phyloP scores from a whole-genome alignment of 2,888 invertebrate genomes.

The Yponomeuta cagnagella region DNA sequence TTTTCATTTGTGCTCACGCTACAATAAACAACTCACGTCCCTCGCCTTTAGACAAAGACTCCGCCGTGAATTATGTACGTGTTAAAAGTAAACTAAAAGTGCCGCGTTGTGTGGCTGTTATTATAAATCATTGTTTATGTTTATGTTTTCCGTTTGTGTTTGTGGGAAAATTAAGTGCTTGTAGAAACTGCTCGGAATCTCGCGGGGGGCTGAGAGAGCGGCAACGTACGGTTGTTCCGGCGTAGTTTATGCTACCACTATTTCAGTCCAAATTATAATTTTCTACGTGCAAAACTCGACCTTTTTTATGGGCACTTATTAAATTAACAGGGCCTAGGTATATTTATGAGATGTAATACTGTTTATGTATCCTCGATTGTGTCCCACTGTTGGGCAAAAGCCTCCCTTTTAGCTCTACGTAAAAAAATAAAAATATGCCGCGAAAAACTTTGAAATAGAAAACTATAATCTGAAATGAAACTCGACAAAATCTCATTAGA shows the following conservation, averaged over 20 bases:
- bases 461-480: background rate
- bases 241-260: slow-evolving; percentile 7
- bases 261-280: background rate
- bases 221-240: slow-evolving; percentile 32
- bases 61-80: slow-evolving; percentile 73
- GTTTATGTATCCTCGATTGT: too few relatives aligned
- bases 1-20: slow-evolving; percentile 73
- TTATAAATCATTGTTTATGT: slow-evolving; percentile 77
- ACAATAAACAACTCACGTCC: slow-evolving; percentile 75
- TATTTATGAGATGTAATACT: too few relatives aligned
- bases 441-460: background rate
- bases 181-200: slow-evolving; percentile 63
- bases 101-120: slow-evolving; percentile 71
- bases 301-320: background rate
- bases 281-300: background rate
- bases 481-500: background rate
- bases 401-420: too few relatives aligned
- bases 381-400: too few relatives aligned
- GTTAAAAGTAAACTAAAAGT: slow-evolving; percentile 76
- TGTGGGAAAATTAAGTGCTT: slow-evolving; percentile 67
- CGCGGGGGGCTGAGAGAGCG: slow-evolving; percentile 44
- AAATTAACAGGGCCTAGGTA: background rate
- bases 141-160: slow-evolving; percentile 76
- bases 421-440: background rate
- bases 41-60: slow-evolving; percentile 73